Evolutionary conservation across 2,888 invertebrate species (phyloP).

Genomic region (Pristionchus mayeri): DNA sequence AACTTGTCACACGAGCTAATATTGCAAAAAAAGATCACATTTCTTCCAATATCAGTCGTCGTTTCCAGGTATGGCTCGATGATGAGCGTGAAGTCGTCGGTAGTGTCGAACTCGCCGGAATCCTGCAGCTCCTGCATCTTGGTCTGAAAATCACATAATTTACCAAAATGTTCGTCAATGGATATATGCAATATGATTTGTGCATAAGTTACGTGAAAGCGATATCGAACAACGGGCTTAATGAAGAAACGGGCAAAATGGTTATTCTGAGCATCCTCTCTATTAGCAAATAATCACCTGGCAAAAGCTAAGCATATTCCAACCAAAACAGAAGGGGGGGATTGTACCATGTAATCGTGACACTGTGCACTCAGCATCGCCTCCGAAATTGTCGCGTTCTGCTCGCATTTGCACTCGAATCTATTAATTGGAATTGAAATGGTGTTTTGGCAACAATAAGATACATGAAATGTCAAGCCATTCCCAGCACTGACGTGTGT

Average conservation of each 20-base stretch:
- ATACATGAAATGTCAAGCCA: neutral
- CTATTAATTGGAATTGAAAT: neutral
- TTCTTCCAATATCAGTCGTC: neutral
- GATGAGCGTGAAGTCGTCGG: constrained; percentile 29
- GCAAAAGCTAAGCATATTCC: neutral
- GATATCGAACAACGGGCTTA: too few species aligned
- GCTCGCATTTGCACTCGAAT: constrained; percentile 67
- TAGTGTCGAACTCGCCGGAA: constrained; percentile 34
- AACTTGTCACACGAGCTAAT: neutral
- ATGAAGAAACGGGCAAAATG: too few species aligned
- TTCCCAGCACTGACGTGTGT: constrained; percentile 55
- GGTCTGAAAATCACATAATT: neutral
- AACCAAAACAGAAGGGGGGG: too few species aligned
- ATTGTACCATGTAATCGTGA: constrained; percentile 63
- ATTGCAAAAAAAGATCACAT: neutral
- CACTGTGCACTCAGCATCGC: constrained; percentile 60
- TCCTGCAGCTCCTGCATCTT: constrained; percentile 23
- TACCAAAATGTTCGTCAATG: neutral
- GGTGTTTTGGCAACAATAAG: neutral
- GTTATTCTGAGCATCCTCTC: neutral
- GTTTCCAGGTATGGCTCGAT: neutral
- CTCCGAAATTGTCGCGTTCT: constrained; percentile 61
- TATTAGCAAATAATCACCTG: neutral
- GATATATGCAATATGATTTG: too few species aligned
- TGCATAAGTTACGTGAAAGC: too few species aligned